Percentiles rank a stretch among this genome's conserved stretches.
Conservation (phyloP, 1,140 invertebrate genomes). For the Orius insidiosus region DNA sequence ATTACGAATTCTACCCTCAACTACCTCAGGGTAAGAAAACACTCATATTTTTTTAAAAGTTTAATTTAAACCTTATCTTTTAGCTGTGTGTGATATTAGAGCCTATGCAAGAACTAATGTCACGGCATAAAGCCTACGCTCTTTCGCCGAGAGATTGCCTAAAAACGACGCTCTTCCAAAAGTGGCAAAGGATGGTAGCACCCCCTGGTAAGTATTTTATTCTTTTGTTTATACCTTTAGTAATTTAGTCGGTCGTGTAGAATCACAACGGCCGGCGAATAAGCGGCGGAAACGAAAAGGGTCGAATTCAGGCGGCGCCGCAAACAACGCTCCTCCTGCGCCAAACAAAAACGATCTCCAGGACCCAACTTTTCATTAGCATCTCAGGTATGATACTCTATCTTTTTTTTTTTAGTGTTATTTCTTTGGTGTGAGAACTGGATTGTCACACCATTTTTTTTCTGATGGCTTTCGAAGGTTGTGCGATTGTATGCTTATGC, state of each 20-base stretch:
- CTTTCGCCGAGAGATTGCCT: slow-evolving; percentile 89
- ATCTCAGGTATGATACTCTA: slow-evolving; percentile 54
- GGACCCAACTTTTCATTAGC: slow-evolving; percentile 86
- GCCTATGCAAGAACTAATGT: slow-evolving; percentile 99
- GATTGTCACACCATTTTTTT: too few relatives aligned
- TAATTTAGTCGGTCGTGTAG: slow-evolving; percentile 33
- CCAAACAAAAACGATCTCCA: slow-evolving; percentile 89
- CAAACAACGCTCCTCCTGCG: slow-evolving; percentile 55
- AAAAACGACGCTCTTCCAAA: slow-evolving; percentile 95
- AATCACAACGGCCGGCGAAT: slow-evolving; percentile 81
- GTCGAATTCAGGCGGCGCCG: slow-evolving; percentile 56
- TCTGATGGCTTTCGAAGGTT: too few relatives aligned
- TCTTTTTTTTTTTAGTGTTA: too few relatives aligned
- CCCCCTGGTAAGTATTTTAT: slow-evolving; percentile 67
- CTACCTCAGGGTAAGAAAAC: slow-evolving; percentile 79
- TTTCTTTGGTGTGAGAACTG: too few relatives aligned
- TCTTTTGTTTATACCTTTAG: background rate
- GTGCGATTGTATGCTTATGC: too few relatives aligned
- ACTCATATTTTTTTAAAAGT: background rate
- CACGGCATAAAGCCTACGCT: slow-evolving; percentile 91
- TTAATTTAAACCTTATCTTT: slow-evolving; percentile 17
- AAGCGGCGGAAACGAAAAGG: slow-evolving; percentile 94
- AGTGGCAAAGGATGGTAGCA: slow-evolving; percentile 97
- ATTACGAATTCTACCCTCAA: slow-evolving; percentile 92
- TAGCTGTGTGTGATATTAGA: slow-evolving; percentile 95